Evolutionary conservation across 2,888 invertebrate species (phyloP), one percentile per base, ranked within the genome.

Genomic region (Hesperia comma): DNA sequence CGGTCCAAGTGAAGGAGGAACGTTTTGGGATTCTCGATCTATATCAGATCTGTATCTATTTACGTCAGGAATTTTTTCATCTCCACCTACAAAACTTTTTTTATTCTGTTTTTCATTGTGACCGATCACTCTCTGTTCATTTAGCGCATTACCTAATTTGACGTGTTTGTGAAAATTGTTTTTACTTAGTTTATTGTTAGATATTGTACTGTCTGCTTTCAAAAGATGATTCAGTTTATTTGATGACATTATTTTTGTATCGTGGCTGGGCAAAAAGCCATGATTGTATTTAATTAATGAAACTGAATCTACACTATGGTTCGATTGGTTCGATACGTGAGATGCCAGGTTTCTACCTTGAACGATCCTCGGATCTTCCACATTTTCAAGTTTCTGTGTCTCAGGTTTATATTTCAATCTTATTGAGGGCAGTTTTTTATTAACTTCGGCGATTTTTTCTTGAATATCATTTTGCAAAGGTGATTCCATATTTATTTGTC

Each of bases 111-210:
- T 78, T 58, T 80, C 82, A 60, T 82, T 81, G 14, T 68, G 56
- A 1, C 87, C 88, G 61, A 90, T 82, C 8, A 86, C 72, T 17
- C 79, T 72, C 1, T 75, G 79, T 74, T 92, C 92, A 70, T 90
- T 90, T 60, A 93, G 77, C 10, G 88, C 87, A 68, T 92, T 91
- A 0, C 89, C 90, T 69, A 92, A 77, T 77, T 92, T 92, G 0
- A 92, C 79, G n/a, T 81, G 79, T 68, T 86, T 85, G 60, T 88
- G 72, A 70, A 92, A 90, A 70, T 75, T 79, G 17, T 71, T 74
- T 69, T 76, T 75, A 4, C 17, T 63, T 37, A 70, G 63, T 19
- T 43, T 41, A 32, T 69, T 58, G 68, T 72, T 70, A 6, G 60
- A 62, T 71, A 77, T 70, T 26, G 15, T 61, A 41, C 71, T 72